These are phyloP conservation scores for Phorcus lineatus DNA, from an alignment of 2,888 invertebrate species.

Conservation along the genomic window DNA sequence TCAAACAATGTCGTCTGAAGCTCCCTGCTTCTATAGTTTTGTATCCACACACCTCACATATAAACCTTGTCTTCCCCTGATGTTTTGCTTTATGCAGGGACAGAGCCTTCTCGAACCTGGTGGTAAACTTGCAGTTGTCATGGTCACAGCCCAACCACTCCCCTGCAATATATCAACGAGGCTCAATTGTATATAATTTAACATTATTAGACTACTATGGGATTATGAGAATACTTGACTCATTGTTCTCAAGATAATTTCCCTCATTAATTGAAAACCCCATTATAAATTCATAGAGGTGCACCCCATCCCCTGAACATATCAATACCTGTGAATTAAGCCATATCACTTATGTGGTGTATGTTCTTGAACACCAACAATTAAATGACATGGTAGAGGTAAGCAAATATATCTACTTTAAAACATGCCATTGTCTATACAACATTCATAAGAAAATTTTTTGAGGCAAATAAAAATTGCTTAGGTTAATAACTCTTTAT, in stretches of 20 bases:
- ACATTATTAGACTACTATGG: too few relatives aligned
- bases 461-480: too few relatives aligned
- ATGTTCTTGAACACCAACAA: not conserved
- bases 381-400: too few relatives aligned
- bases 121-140: not conserved
- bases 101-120: not conserved
- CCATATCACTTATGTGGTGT: not conserved
- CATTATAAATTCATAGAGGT: not conserved
- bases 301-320: not conserved
- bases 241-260: too few relatives aligned
- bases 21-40: slow-evolving; percentile 13
- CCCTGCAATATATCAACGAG: not conserved
- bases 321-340: not conserved
- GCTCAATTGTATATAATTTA: not conserved
- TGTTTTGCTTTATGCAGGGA: not conserved
- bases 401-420: too few relatives aligned
- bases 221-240: too few relatives aligned
- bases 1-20: not conserved
- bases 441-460: too few relatives aligned
- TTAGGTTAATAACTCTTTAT: too few relatives aligned
- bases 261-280: too few relatives aligned
- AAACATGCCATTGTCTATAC: too few relatives aligned
- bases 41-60: slow-evolving; percentile 22
- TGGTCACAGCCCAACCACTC: not conserved
- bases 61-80: not conserved